Evolutionary conservation across 2,797 vertebrate genomes (phyloP), one percentile per base, ranked within the genome.

Genomic region (Astyanax mexicanus): DNA sequence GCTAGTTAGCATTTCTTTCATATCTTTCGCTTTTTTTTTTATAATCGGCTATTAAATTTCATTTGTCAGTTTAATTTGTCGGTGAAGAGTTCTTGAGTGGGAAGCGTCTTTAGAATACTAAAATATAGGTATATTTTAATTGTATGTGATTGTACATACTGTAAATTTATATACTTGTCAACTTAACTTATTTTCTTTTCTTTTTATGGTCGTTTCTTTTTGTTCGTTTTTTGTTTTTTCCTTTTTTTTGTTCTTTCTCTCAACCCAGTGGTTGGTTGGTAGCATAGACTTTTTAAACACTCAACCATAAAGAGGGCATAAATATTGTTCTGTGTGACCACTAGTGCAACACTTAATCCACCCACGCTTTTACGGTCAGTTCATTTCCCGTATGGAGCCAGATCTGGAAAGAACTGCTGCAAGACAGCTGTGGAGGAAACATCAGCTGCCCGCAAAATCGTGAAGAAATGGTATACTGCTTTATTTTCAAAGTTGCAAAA

Each of bases 111-210:
- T 91, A 81, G 76, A 85, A 90, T 89, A 84, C 75, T 81, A 91
- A 91, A 88, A 77, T 86, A 89, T 90, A 91, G 92, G 90, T 92
- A 86, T 93, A 94, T 94, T 94, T 94, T 94, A 93, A 93, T 92
- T 90, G 77, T 93, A 91, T 90, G 89, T 86, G 80, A 91, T 82
- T 94, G 93, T 94, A 94, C 85, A 94, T 94, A 94, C 89, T 94
- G 92, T 94, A 94, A 92, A 94, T 92, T 92, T 93, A 76, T 92
- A 90, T 88, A 80, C 78, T 89, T 91, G 92, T 94, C 90, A 82
- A 90, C 89, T 93, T 94, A 93, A 93, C 89, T 94, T 94, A 93
- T 93, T 93, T 93, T 91, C 89, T 84, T 82, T 79, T 72, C 69
- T 65, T 80, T 80, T 72, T 75, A 70, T 79, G 72, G 57, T 69